Evolutionary conservation across 2,113 vertebrate species (phyloP).

Genomic region (Pongo pygmaeus): DNA sequence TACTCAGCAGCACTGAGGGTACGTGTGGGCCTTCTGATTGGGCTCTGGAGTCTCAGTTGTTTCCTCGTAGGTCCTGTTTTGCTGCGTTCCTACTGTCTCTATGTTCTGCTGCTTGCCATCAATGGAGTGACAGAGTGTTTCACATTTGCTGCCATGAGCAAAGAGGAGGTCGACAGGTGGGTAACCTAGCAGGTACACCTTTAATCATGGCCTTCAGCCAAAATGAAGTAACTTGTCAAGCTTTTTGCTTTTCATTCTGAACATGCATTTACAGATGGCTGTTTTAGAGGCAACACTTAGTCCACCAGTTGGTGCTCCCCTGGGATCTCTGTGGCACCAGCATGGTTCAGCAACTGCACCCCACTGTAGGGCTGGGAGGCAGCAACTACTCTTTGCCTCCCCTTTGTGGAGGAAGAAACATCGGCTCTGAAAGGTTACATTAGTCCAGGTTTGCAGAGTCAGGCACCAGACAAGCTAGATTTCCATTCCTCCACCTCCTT

Average conservation of each 20-base stretch:
- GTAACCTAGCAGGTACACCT: conserved; percentile 45
- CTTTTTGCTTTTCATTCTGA: background rate
- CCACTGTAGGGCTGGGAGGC: background rate
- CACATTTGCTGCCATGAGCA: conserved; percentile 95
- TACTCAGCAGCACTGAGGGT: background rate
- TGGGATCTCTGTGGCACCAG: background rate
- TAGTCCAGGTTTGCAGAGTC: background rate
- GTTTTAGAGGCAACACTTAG: background rate
- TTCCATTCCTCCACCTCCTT: background rate
- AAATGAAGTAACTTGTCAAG: background rate
- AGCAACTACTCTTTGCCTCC: background rate
- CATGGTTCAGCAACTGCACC: background rate
- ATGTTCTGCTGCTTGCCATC: conserved; percentile 94
- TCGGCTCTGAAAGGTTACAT: background rate
- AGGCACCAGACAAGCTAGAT: background rate
- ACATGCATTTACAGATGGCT: background rate
- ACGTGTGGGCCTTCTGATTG: background rate
- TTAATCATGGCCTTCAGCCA: background rate
- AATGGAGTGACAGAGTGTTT: conserved; percentile 98
- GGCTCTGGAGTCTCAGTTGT: conserved; percentile 30
- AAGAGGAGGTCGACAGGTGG: conserved; percentile 95
- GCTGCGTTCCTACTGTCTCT: conserved; percentile 91
- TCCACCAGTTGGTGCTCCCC: background rate
- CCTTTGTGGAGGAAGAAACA: background rate
- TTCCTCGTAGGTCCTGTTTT: conserved; percentile 90